Conservation (phyloP, 2,113 vertebrate genomes). For the Planiliza haematocheilus region DNA sequence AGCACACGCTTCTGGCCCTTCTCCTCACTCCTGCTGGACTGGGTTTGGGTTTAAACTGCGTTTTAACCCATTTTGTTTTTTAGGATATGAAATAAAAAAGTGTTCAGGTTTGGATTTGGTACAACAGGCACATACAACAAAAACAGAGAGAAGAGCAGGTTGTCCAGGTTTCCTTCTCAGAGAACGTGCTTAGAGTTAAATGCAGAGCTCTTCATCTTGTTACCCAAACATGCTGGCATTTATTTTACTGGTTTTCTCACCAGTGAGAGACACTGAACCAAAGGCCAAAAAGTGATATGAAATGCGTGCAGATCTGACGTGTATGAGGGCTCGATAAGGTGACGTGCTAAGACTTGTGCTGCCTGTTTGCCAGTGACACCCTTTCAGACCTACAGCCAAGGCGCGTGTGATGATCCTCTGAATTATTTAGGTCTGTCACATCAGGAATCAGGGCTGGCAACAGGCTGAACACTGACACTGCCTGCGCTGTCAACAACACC, state of each 20-base stretch:
- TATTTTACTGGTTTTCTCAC: not conserved
- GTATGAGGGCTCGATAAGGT: not conserved
- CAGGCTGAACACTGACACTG: slow-evolving; percentile 29
- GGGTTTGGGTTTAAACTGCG: not conserved
- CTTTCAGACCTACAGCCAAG: slow-evolving; percentile 13
- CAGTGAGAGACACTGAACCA: not conserved
- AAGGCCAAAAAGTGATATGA: not conserved
- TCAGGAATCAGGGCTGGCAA: slow-evolving; percentile 41
- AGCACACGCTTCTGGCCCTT: not conserved
- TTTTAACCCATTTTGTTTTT: not conserved
- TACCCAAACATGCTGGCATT: not conserved
- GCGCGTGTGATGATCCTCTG: slow-evolving; percentile 40
- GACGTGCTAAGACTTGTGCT: not conserved
- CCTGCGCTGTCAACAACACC: slow-evolving; percentile 13
- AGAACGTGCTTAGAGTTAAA: not conserved
- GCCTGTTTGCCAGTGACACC: slow-evolving; percentile 28
- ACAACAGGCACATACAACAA: not conserved
- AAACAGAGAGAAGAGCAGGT: not conserved
- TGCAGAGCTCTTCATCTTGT: not conserved
- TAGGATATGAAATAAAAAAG: not conserved
- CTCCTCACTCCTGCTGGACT: not conserved
- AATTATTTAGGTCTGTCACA: slow-evolving; percentile 73
- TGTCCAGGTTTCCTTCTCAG: not conserved
- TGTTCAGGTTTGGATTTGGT: not conserved
- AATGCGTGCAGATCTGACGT: not conserved